Evolutionary conservation across 1,140 invertebrate species (phyloP).

Genomic region (Metaphire vulgaris): DNA sequence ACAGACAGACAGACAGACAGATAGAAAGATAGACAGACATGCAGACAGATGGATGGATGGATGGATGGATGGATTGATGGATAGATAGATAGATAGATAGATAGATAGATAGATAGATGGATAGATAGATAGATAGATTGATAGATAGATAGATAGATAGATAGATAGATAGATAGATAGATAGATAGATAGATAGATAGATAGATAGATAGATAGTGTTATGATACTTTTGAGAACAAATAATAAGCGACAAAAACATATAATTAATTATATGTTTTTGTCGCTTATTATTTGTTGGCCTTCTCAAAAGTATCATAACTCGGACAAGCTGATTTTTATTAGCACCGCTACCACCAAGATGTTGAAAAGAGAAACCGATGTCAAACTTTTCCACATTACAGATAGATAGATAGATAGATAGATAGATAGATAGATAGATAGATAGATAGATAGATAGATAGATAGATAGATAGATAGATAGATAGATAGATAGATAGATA

Average conservation of each 20-base stretch:
- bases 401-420: constrained; percentile 3
- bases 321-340: background rate
- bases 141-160: background rate
- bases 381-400: background rate
- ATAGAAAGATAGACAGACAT: too few species aligned
- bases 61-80: background rate
- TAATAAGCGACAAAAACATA: too few species aligned
- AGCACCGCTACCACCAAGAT: background rate
- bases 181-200: constrained; percentile 3
- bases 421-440: constrained; percentile 3
- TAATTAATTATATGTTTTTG: background rate
- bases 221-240: too few species aligned
- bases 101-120: background rate
- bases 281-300: background rate
- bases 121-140: background rate
- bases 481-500: background rate
- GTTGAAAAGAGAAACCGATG: background rate
- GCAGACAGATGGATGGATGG: too few species aligned
- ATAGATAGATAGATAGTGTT: constrained; percentile 3
- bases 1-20: too few species aligned
- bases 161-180: constrained; percentile 3
- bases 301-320: background rate
- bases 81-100: background rate
- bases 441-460: constrained; percentile 3
- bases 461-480: constrained; percentile 3